Evolutionary conservation across 2,113 vertebrate genomes (phyloP).

Genomic region (Pogonocichla stellata): DNA sequence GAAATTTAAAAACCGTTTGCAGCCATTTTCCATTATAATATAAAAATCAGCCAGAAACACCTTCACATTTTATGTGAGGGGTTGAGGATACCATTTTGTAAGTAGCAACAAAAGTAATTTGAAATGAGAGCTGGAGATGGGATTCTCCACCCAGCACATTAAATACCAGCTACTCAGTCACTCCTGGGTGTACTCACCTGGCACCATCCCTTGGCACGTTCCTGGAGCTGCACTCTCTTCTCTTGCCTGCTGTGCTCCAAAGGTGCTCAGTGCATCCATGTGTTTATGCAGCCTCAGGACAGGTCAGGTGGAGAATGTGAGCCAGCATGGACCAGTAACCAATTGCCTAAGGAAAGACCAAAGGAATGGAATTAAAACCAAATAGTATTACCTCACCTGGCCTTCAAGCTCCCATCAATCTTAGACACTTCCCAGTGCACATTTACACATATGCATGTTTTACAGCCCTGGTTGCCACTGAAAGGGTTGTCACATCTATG

Average conservation of each 20-base stretch:
- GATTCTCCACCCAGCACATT: neutral
- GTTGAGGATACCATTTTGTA: neutral
- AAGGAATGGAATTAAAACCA: neutral
- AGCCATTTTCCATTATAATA: neutral
- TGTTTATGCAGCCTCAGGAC: neutral
- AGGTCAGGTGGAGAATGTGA: neutral
- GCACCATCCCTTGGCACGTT: fast-evolving
- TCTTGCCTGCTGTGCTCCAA: neutral
- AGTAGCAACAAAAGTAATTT: neutral
- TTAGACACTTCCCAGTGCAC: neutral
- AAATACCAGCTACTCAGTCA: neutral
- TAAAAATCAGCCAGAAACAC: neutral
- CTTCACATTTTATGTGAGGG: neutral
- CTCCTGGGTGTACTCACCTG: neutral
- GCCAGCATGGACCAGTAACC: neutral
- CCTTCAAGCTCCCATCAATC: neutral
- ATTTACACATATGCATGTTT: neutral
- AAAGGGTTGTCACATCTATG: neutral
- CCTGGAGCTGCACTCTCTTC: neutral
- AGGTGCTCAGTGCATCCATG: neutral
- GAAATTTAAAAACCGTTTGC: neutral
- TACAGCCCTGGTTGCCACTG: neutral
- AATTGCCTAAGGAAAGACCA: neutral
- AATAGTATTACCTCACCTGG: neutral
- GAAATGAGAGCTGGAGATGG: neutral